These are phyloP conservation scores for Drosophila oshimai DNA, from an alignment of 1,140 invertebrate species.

Conservation along the genomic window DNA sequence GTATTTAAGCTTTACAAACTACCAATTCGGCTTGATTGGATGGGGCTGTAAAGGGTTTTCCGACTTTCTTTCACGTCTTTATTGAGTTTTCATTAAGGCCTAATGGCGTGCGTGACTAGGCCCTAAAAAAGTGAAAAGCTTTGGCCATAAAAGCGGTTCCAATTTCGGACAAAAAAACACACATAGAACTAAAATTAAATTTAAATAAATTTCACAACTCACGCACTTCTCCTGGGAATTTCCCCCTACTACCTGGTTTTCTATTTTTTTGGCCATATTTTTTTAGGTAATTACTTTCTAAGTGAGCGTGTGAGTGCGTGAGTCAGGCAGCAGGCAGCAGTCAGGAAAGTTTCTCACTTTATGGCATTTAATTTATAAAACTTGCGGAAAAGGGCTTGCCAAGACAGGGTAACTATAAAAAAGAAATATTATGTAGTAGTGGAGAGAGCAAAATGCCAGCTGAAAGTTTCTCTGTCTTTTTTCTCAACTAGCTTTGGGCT, in stretches of 20 bases:
- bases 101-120: slow-evolving; percentile 54
- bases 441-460: slow-evolving; percentile 13
- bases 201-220: slow-evolving; percentile 75
- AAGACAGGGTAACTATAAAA: slow-evolving; percentile 11
- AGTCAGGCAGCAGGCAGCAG: slow-evolving; percentile 46
- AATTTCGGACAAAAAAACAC: slow-evolving; percentile 28
- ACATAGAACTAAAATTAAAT: slow-evolving; percentile 75
- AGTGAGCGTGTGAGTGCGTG: slow-evolving; percentile 66
- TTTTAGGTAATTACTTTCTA: slow-evolving; percentile 77
- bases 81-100: slow-evolving; percentile 22
- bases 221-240: slow-evolving; percentile 53
- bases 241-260: not conserved
- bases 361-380: slow-evolving; percentile 58
- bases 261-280: slow-evolving; percentile 35
- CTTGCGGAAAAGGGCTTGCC: slow-evolving; percentile 45
- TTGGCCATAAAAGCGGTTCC: slow-evolving; percentile 31
- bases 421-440: slow-evolving; percentile 2
- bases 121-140: slow-evolving; percentile 54
- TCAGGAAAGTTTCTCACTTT: slow-evolving; percentile 70
- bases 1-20: not conserved
- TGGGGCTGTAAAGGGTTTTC: not conserved
- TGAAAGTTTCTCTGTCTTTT: slow-evolving; percentile 35
- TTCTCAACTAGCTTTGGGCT: slow-evolving; percentile 13
- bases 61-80: slow-evolving; percentile 2
- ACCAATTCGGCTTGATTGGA: not conserved